These are phyloP conservation scores for Uromys caudimaculatus DNA, from an alignment of 2,797 vertebrate genomes.

Conservation along the genomic window DNA sequence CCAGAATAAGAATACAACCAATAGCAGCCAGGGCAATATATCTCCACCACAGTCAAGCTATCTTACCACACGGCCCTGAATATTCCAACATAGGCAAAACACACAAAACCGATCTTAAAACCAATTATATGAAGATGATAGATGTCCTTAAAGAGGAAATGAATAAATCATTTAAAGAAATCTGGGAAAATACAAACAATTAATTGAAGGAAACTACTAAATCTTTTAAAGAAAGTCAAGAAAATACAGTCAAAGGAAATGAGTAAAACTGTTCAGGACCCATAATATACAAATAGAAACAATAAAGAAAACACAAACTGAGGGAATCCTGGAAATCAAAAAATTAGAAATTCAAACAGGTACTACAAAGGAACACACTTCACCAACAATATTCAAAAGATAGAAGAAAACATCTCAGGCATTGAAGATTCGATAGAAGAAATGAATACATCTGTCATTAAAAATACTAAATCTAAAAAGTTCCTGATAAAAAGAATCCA, in stretches of 20 bases:
- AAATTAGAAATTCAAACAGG: background rate
- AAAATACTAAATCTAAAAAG: background rate
- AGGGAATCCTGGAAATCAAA: background rate
- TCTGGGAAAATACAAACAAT: background rate
- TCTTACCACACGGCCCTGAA: background rate
- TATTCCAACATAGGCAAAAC: background rate
- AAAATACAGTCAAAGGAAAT: background rate
- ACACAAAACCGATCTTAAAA: background rate
- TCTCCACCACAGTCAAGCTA: background rate
- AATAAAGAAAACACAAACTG: background rate
- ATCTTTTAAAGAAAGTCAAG: background rate
- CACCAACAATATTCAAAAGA: background rate
- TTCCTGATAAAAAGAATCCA: background rate
- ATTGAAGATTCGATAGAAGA: background rate
- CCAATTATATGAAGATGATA: background rate
- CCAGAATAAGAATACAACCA: background rate
- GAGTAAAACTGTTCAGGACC: background rate
- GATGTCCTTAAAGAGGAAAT: background rate
- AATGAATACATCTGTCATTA: background rate
- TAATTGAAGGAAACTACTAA: background rate
- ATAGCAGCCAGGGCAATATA: background rate
- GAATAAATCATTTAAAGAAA: background rate
- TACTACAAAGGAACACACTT: background rate
- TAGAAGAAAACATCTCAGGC: too few relatives aligned
- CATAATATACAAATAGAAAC: background rate